Evolutionary conservation across 2,113 vertebrate genomes (phyloP).

Genomic region (Cariama cristata): DNA sequence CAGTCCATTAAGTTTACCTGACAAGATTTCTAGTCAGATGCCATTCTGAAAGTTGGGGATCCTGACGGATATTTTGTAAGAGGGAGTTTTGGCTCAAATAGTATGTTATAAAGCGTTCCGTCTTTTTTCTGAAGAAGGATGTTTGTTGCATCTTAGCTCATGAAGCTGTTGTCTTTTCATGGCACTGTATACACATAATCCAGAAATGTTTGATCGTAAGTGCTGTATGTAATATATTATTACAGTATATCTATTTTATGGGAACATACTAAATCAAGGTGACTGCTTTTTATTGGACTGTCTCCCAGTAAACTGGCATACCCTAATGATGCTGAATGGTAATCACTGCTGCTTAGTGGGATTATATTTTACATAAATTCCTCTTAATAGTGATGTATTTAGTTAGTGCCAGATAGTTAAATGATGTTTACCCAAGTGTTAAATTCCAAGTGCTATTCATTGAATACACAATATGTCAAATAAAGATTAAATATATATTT

Average conservation of each 20-base stretch:
- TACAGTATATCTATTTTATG: not conserved
- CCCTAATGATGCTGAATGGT: not conserved
- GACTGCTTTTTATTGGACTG: conserved; percentile 32
- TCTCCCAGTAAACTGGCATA: conserved; percentile 20
- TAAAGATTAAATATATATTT: conserved; percentile 19
- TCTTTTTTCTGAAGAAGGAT: not conserved
- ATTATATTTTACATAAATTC: conserved; percentile 59
- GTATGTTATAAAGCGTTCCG: not conserved
- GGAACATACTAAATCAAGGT: conserved; percentile 29
- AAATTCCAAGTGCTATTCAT: conserved; percentile 44
- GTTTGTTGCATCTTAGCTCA: not conserved
- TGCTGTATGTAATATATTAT: not conserved
- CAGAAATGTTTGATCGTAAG: not conserved
- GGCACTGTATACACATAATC: not conserved
- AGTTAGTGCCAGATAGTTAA: conserved; percentile 49
- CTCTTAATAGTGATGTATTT: conserved; percentile 40
- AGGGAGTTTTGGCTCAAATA: not conserved
- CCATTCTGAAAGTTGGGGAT: not conserved
- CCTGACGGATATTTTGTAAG: not conserved
- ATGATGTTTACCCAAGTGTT: conserved; percentile 46
- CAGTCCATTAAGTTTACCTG: not conserved
- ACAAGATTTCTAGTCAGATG: not conserved
- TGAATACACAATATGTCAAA: conserved; percentile 41
- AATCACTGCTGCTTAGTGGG: conserved; percentile 27
- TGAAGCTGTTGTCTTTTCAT: not conserved